Base-by-base conservation (phyloP, 1,140 invertebrate genomes). In the Pomacea maculata region DNA sequence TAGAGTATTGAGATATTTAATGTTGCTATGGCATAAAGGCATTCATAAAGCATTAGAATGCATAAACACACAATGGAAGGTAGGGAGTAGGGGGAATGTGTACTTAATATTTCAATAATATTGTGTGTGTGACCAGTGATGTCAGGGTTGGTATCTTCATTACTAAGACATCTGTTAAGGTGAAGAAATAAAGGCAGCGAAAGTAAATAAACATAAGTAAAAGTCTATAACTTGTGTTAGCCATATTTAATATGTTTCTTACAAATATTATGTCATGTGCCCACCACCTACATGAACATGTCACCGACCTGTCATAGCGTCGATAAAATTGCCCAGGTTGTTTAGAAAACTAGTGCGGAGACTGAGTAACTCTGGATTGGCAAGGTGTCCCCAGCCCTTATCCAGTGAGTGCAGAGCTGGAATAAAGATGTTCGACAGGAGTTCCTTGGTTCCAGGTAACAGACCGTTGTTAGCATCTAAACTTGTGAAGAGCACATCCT, bases 341-440 rank as follows among this genome's bases (percentile, higher is more conserved):
- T 90, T 90, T 17, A 91, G 85, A 79, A 92, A 91, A 45, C 90
- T 87, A 71, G 82, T 82, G 63, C 87, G 81, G 34, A 89, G 83
- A 54, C 85, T 84, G 17, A 80, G 80, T 15, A 87, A 95, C 94
- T 84, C 93, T 92, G 57, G 93, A 91, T 85, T 94, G 71, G 92
- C 91, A 74, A 87, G 88, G 75, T 82, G 82, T 15, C 90, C 91
- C 91, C 91, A 92, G n/a, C 90, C 89, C 52, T 88, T 87, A 74
- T 91, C 85, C 19, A 89, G 83, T 55, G 86, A 86, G 55, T 87
- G 85, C 61, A 91, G 78, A n/a, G 89, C 87, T 17, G 92, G 92
- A 64, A 93, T 97, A 87, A 96, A 98, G 15, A 98, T 95, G 85
- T 94, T 94, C 83, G 97, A 95, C 85, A 98, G 94, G 0, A 97